Base-by-base conservation (phyloP, 2,113 vertebrate genomes). In the Coregonus clupeaformis region DNA sequence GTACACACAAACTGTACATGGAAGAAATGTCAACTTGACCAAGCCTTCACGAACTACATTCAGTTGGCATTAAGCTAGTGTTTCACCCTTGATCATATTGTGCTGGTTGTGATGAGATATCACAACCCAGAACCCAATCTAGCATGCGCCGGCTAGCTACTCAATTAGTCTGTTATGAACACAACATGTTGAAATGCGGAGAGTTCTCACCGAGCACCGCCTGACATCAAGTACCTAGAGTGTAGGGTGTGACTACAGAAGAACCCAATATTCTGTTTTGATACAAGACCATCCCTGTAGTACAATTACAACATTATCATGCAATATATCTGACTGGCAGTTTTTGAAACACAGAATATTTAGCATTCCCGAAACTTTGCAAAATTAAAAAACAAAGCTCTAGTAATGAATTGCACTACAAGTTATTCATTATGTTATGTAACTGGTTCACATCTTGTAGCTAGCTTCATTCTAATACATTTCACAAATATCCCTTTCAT, bases 361-460 rank as follows among this genome's bases (percentile, higher is more conserved):
- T 66, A 69, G 63, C 59, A 63, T 82, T 78, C 49, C 42, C 74
- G 12, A 84, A 79, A 79, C 32, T 42, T 42, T 29, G 20, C 6
- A 7, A 59, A 59, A 59, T 59, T 59, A 20, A 67, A 14, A 64
- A 70, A 49, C 49, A 62, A 75, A 75, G 24, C 52, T 29, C 18
- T 68, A 64, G 47, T 60, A 69, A 82, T 52, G 49, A 18, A 16
- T 59, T 47, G 69, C 36, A 59, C 73, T 45, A 84, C 32, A 60
- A 36, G n/a, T 6, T 69, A n/a, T 65, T 68, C 71, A 52, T 68
- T 68, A 78, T 80, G 81, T 78, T 87, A 87, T 77, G 80, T 82
- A 73, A 59, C 27, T 69, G 5, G 24, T 12, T 65, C 11, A 16
- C 13, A 18, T 65, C 22, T 3, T 22, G 24, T 62, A 11, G 16